phyloP scores from a whole-genome alignment of 2,113 vertebrate species.

The Petroica traversi region DNA sequence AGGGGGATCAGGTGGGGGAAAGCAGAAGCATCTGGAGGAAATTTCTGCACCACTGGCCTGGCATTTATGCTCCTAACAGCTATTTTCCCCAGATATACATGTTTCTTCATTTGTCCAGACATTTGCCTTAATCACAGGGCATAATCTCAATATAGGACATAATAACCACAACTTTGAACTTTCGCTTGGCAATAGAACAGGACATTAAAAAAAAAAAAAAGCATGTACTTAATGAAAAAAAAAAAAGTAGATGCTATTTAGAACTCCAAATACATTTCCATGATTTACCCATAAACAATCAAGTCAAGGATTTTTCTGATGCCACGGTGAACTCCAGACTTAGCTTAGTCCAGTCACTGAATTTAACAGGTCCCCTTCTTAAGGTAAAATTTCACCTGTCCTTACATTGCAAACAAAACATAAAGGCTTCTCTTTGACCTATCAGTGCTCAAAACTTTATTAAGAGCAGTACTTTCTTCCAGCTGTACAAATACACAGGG shows the following conservation, averaged over 20 bases:
- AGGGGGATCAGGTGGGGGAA: background rate
- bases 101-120: background rate
- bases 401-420: background rate
- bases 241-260: background rate
- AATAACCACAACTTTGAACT: background rate
- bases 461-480: background rate
- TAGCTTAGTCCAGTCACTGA: background rate
- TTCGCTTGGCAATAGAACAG: background rate
- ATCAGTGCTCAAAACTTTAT: background rate
- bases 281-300: rapidly evolving
- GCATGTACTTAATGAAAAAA: background rate
- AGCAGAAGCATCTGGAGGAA: constrained; percentile 35
- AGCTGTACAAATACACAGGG: background rate
- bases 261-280: background rate
- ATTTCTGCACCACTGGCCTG: constrained; percentile 44
- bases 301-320: background rate
- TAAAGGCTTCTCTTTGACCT: background rate
- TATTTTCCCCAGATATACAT: background rate
- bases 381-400: background rate
- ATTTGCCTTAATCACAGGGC: background rate
- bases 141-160: background rate
- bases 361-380: rapidly evolving
- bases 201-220: background rate
- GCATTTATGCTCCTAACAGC: constrained; percentile 10
- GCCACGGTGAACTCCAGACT: background rate